Percentiles rank a stretch among this genome's conserved stretches.
phyloP scores from a whole-genome alignment of 2,888 invertebrate species.

The Brachyptera risi region DNA sequence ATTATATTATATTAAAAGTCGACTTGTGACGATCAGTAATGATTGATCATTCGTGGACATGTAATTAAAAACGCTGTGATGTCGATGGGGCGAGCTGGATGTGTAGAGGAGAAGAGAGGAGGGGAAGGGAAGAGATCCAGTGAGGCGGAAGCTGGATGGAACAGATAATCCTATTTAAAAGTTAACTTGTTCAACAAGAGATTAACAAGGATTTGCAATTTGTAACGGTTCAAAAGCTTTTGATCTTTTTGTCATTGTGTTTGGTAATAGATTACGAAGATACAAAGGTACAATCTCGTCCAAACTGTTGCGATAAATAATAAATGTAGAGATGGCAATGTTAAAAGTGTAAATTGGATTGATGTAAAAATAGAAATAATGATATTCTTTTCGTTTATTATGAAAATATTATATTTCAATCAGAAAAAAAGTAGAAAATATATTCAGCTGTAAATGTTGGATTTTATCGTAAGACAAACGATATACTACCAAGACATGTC shows the following conservation, averaged over 20 bases:
- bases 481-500: too few species aligned
- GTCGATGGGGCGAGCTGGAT: neutral
- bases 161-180: conserved; percentile 5
- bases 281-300: neutral
- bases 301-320: too few species aligned
- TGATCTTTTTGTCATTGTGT: conserved; percentile 9
- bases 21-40: neutral
- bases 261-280: neutral
- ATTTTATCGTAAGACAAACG: too few species aligned
- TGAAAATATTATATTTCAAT: too few species aligned
- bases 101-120: conserved; percentile 5
- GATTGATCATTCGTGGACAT: conserved; percentile 13
- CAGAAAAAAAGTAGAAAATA: too few species aligned
- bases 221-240: conserved; percentile 14
- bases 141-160: neutral
- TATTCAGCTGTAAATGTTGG: too few species aligned
- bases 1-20: too few species aligned
- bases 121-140: neutral
- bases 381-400: too few species aligned
- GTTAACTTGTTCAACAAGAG: conserved; percentile 13
- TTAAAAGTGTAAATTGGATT: too few species aligned
- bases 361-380: too few species aligned
- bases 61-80: conserved; percentile 17
- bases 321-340: too few species aligned
- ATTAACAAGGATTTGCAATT: neutral